Conservation (phyloP, 2,113 vertebrate species). For the Cyprichromis sp. region DNA sequence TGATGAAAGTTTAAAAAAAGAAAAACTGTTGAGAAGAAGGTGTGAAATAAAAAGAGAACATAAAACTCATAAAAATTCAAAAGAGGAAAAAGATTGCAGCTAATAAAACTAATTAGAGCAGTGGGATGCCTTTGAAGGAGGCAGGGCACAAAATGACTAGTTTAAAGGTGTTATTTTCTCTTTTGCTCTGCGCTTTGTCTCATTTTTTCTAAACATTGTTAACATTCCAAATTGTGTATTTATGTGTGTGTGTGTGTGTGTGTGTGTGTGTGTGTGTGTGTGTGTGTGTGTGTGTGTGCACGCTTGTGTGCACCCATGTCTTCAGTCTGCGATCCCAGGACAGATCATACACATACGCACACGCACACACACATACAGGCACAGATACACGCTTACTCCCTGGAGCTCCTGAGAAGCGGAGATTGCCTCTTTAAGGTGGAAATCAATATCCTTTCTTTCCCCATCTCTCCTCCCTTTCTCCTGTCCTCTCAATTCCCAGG, state of each 20-base stretch:
- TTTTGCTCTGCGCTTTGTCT: neutral
- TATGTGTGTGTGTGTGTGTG: neutral
- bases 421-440: slow-evolving; percentile 66
- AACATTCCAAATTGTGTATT: neutral
- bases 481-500: slow-evolving; percentile 51
- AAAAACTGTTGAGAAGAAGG: neutral
- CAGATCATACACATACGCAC: slow-evolving; percentile 5
- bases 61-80: neutral
- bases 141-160: neutral
- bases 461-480: slow-evolving; percentile 44
- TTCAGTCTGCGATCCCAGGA: slow-evolving; percentile 13
- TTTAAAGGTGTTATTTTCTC: neutral
- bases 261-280: neutral
- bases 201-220: neutral
- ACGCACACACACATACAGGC: slow-evolving; percentile 8
- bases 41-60: neutral
- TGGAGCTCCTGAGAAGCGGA: slow-evolving; percentile 31
- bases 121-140: neutral
- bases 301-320: neutral
- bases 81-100: neutral
- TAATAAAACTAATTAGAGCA: neutral
- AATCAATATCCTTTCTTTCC: slow-evolving; percentile 66
- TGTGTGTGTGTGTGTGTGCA: neutral
- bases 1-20: neutral
- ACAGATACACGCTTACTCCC: slow-evolving; percentile 28